A percentile compares a stretch with the other conserved stretches of the same genome.
These are phyloP conservation scores for Anthoptus insignis DNA, from an alignment of 2,888 invertebrate genomes.

Conservation along the genomic window DNA sequence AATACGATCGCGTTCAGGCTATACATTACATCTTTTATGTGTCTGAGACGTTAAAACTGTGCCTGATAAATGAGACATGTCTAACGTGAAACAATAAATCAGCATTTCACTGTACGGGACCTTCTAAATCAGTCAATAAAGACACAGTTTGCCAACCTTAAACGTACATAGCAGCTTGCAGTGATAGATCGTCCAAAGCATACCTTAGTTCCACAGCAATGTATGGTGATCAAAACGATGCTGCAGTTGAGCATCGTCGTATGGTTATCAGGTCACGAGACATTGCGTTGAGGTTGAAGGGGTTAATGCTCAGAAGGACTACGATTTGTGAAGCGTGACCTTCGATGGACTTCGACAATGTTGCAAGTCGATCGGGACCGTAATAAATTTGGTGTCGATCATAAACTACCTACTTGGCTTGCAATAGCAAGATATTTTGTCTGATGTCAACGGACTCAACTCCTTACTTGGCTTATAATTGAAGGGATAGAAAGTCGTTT, in stretches of 20 bases:
- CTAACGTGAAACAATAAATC: conserved; percentile 72
- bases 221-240: conserved; percentile 46
- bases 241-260: background rate
- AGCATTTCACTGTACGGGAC: conserved; percentile 62
- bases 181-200: conserved; percentile 39
- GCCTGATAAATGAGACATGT: conserved; percentile 75
- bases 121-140: conserved; percentile 45
- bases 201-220: conserved; percentile 51
- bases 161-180: conserved; percentile 29
- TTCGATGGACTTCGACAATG: conserved; percentile 58
- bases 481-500: no score
- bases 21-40: conserved; percentile 72
- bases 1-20: conserved; percentile 64
- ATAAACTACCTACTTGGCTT: conserved; percentile 38
- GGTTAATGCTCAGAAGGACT: conserved; percentile 59
- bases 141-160: background rate
- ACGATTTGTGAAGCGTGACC: conserved; percentile 64
- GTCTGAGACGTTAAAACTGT: conserved; percentile 68
- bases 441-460: background rate
- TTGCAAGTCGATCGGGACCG: conserved; percentile 52
- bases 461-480: no score
- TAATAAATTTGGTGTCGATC: conserved; percentile 53
- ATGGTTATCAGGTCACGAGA: conserved; percentile 1
- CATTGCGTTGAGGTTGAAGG: conserved; percentile 54
- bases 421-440: background rate